Base-by-base conservation (phyloP, 2,113 vertebrate species). In the Callipepla squamata region DNA sequence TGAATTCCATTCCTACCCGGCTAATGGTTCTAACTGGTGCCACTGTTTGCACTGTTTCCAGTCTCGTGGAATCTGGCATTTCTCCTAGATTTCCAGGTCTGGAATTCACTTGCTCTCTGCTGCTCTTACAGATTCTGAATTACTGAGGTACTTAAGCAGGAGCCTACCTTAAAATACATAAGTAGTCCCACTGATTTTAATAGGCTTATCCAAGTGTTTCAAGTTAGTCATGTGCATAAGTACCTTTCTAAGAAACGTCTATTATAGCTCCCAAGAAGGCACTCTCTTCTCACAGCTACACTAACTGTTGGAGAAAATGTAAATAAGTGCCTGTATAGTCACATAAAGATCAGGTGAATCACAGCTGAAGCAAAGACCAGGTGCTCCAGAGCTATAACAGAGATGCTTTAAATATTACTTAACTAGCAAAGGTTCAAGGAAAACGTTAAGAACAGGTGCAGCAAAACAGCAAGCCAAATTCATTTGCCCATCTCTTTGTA, bases 1-100 rank as follows among this genome's bases (percentile, higher is more conserved):
- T 87, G 85, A 96, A 92, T 90, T 90, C 88, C 94, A 89, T 90
- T 93, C 76, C 78, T 75, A 87, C 85, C 59, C 87, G 53, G 87
- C 63, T 92, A 94, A 92, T 77, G 51, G 85, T 89, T 87, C 79
- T 89, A 91, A 77, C 51, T 59, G 51, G 94, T 91, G 89, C 87
- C 93, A 94, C 47, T 90, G 36, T 53, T 79, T 68, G 59, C 59
- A 61, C 81, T 65, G 63, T 57, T 67, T 70, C 51, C 69, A 78
- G 22, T 57, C 85, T 90, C 5, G 3, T 6, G 34, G 66, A 73
- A 25, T n/a, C 80, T 96, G 92, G 86, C 88, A 89, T 65, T 87
- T 72, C 61, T 92, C 87, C 91, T 83, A 30, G 32, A 55, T 85
- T 82, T 89, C 70, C 76, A 68, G 15, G 45, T 48, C 75, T 95